phyloP scores from a whole-genome alignment of 2,797 vertebrate genomes.

The Glyptemys insculpta region DNA sequence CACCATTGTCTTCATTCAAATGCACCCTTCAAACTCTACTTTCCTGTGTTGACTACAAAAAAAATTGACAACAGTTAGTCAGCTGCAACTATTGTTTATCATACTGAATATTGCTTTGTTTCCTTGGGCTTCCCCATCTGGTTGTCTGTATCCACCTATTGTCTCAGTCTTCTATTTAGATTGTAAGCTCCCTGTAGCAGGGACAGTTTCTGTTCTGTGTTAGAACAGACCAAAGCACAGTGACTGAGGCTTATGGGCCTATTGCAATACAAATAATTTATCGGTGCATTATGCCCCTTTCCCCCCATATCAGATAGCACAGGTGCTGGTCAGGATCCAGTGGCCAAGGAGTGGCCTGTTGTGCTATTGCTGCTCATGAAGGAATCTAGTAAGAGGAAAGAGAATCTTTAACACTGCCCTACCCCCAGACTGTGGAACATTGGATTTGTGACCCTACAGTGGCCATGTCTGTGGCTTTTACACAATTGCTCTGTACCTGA shows the following conservation, averaged over 20 bases:
- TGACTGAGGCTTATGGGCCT: background rate
- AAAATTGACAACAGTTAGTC: background rate
- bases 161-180: background rate
- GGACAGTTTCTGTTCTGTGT: background rate
- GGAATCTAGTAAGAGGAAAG: background rate
- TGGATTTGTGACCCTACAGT: background rate
- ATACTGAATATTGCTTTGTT: background rate
- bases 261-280: background rate
- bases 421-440: no score
- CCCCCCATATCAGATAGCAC: background rate
- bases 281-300: background rate
- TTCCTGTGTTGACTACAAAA: background rate
- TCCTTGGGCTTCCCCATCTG: background rate
- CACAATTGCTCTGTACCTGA: background rate
- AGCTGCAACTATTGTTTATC: background rate
- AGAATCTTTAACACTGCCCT: background rate
- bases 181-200: background rate
- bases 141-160: background rate
- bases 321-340: background rate
- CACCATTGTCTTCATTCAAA: no score
- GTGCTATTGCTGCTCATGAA: background rate
- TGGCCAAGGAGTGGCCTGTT: background rate
- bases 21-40: background rate
- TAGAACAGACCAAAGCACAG: background rate
- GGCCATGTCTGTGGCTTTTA: background rate